Conservation (phyloP, 2,113 vertebrate species). For the Caracal caracal region DNA sequence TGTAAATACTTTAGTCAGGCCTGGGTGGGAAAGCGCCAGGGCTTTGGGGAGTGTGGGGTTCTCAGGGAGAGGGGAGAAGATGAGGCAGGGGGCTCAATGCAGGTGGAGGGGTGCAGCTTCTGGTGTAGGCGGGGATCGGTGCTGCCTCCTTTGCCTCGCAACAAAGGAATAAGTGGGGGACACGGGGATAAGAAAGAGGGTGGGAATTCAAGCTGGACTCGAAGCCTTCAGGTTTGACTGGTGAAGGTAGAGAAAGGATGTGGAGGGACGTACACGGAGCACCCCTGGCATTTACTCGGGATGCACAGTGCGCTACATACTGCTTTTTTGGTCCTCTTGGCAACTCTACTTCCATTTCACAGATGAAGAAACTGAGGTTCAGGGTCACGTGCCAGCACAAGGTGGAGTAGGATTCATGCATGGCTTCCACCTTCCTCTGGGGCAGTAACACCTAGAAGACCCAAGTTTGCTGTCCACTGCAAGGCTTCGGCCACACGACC, state of each 20-base stretch:
- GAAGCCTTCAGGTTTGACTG: not conserved
- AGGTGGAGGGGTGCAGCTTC: not conserved
- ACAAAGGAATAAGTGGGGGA: not conserved
- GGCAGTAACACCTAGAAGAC: not conserved
- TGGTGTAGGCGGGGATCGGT: accelerated
- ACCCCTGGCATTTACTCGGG: not conserved
- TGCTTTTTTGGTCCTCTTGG: not conserved
- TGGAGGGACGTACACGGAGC: not conserved
- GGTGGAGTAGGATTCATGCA: not conserved
- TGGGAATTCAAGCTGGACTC: not conserved
- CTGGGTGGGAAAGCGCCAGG: not conserved
- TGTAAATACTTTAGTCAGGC: not conserved
- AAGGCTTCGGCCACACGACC: not conserved
- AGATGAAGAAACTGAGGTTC: not conserved
- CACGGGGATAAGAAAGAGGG: not conserved
- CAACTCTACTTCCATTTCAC: not conserved
- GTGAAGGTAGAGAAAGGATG: not conserved
- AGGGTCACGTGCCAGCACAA: not conserved
- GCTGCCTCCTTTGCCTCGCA: not conserved
- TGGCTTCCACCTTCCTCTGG: not conserved
- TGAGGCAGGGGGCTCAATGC: not conserved
- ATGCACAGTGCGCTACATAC: accelerated
- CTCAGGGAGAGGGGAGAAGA: not conserved
- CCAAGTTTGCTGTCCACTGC: accelerated
- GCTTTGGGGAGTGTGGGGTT: not conserved